These are phyloP conservation scores for Brachycybe producta DNA, from an alignment of 2,888 invertebrate species.

Conservation along the genomic window DNA sequence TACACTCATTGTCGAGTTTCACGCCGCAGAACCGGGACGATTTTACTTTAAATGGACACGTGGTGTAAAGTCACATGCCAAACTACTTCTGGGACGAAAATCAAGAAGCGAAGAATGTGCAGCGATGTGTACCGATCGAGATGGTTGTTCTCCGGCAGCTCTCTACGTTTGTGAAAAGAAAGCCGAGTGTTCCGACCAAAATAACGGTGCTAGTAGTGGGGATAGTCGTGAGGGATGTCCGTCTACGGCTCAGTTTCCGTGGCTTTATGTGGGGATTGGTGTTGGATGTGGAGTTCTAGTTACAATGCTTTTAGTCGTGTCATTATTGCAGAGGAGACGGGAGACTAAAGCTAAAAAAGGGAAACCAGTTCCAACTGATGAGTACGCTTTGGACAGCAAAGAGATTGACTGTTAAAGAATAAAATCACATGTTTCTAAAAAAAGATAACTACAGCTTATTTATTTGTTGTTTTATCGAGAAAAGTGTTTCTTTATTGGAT, in stretches of 20 bases:
- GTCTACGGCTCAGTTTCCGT: slow-evolving; percentile 18
- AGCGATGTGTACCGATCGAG: slow-evolving; percentile 22
- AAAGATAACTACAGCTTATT: too few relatives aligned
- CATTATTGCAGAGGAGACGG: slow-evolving; percentile 17
- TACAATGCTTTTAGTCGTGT: slow-evolving; percentile 17
- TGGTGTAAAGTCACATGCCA: slow-evolving; percentile 42
- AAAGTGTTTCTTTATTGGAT: too few relatives aligned
- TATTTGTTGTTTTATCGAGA: too few relatives aligned
- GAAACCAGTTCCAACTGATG: slow-evolving; percentile 21
- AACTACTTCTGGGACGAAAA: slow-evolving; percentile 23
- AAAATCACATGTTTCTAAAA: neutral
- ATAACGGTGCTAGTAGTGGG: neutral
- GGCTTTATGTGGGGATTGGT: slow-evolving; percentile 21
- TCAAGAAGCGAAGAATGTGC: slow-evolving; percentile 23
- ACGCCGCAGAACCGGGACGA: slow-evolving; percentile 56
- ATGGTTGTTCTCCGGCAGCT: slow-evolving; percentile 38
- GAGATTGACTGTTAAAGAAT: slow-evolving; percentile 19
- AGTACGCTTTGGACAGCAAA: slow-evolving; percentile 20
- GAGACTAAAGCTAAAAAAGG: slow-evolving; percentile 20
- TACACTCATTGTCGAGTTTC: slow-evolving; percentile 54
- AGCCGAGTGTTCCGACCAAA: slow-evolving; percentile 61
- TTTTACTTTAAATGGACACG: slow-evolving; percentile 68
- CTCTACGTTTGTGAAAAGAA: slow-evolving; percentile 68
- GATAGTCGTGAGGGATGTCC: neutral
- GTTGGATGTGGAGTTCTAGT: slow-evolving; percentile 20